These are phyloP conservation scores for Gymnocypris eckloni DNA, from an alignment of 2,797 vertebrate genomes.

Conservation along the genomic window DNA sequence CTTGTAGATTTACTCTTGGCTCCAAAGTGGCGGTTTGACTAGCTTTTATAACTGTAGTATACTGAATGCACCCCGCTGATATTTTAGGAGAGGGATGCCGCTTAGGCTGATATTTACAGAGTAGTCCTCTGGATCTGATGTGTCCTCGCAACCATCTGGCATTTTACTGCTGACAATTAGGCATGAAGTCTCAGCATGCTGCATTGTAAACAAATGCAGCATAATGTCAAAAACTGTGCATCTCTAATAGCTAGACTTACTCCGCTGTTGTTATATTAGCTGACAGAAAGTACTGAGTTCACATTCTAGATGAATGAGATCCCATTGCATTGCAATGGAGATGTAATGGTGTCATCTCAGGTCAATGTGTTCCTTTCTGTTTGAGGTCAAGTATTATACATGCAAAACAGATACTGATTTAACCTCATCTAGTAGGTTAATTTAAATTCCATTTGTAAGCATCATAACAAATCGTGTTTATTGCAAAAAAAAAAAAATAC, in stretches of 20 bases:
- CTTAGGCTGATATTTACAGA: slow-evolving; percentile 51
- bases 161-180: slow-evolving; percentile 71
- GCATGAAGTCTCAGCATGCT: slow-evolving; percentile 50
- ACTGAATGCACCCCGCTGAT: slow-evolving; percentile 2
- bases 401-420: slow-evolving; percentile 26
- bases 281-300: slow-evolving; percentile 38
- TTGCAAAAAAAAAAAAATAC: not conserved
- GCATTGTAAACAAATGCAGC: slow-evolving; percentile 62
- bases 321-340: not conserved
- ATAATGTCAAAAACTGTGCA: slow-evolving; percentile 67
- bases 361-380: slow-evolving; percentile 33
- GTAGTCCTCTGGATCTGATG: slow-evolving; percentile 40
- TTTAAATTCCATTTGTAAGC: slow-evolving; percentile 35
- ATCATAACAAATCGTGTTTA: not conserved
- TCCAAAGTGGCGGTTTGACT: slow-evolving; percentile 25
- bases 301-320: slow-evolving; percentile 52
- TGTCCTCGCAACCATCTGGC: slow-evolving; percentile 60
- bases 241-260: slow-evolving; percentile 59
- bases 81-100: slow-evolving; percentile 23
- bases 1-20: slow-evolving; percentile 47
- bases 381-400: slow-evolving; percentile 29
- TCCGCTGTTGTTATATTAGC: slow-evolving; percentile 32
- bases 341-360: slow-evolving; percentile 15
- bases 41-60: not conserved
- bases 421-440: slow-evolving; percentile 31